Percentiles rank a stretch among this genome's conserved stretches.
These are phyloP conservation scores for Platysternon megacephalum DNA, from an alignment of 2,113 vertebrate genomes.

Conservation along the genomic window DNA sequence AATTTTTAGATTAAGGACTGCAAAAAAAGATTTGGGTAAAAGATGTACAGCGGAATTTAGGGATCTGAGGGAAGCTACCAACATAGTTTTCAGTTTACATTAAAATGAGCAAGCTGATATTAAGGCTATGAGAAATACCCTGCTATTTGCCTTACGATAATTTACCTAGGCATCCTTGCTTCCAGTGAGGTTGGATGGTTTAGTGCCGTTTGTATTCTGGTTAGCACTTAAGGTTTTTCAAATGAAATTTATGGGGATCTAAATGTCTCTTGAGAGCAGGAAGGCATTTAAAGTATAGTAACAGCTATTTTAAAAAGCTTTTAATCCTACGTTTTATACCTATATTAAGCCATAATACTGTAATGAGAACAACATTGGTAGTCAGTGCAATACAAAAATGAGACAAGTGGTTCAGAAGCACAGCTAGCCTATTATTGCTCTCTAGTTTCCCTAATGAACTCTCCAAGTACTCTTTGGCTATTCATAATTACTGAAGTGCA, in stretches of 20 bases:
- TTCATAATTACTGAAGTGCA: not conserved
- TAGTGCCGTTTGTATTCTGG: slow-evolving; percentile 1
- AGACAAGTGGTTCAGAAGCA: not conserved
- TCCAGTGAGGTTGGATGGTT: not conserved
- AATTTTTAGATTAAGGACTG: not conserved
- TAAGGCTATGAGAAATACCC: not conserved
- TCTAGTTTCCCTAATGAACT: slow-evolving; percentile 39
- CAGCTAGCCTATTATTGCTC: not conserved
- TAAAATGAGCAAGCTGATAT: not conserved
- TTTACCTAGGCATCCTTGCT: not conserved
- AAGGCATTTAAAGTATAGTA: slow-evolving; percentile 1
- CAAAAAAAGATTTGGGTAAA: not conserved
- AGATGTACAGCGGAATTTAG: not conserved
- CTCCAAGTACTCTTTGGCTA: slow-evolving; percentile 37
- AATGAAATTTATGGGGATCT: not conserved
- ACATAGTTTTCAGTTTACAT: not conserved
- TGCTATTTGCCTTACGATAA: not conserved
- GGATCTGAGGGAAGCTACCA: not conserved
- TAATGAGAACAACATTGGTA: not conserved
- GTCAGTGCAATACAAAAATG: not conserved
- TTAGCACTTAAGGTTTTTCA: slow-evolving; percentile 10
- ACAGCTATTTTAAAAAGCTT: not conserved
- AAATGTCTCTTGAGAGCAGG: slow-evolving; percentile 2
- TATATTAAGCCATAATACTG: not conserved
- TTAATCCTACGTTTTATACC: slow-evolving; percentile 15